Conservation (phyloP, 2,797 vertebrate genomes). For the Acrocephalus scirpaceus region DNA sequence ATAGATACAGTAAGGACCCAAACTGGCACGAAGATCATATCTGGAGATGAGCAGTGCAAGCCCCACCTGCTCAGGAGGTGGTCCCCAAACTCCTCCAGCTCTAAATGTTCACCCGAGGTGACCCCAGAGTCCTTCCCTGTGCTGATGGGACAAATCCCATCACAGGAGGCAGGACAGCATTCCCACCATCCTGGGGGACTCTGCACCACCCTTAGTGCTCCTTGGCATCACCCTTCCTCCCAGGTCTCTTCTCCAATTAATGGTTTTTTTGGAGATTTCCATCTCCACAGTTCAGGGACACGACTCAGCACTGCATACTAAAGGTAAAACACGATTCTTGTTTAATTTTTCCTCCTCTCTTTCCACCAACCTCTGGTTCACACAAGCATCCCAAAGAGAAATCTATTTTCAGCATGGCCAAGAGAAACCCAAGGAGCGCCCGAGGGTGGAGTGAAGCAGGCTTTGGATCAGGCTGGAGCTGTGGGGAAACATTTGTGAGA, state of each 20-base stretch:
- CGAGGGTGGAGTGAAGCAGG: neutral
- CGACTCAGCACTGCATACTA: fast-evolving
- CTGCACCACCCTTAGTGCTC: neutral
- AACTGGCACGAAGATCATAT: neutral
- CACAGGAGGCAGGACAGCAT: fast-evolving
- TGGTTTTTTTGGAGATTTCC: neutral
- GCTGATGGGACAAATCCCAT: too few relatives aligned
- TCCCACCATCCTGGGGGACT: neutral
- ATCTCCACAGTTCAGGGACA: neutral
- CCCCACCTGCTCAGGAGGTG: neutral
- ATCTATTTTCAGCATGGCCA: neutral
- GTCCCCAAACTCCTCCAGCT: neutral
- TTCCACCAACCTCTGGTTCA: neutral
- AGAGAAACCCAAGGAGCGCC: neutral
- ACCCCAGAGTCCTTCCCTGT: neutral
- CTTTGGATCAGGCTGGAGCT: neutral
- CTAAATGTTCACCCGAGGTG: neutral
- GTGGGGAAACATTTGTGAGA: neutral
- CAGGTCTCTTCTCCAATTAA: neutral
- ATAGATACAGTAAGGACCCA: neutral
- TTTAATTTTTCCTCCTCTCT: neutral
- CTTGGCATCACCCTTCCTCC: neutral
- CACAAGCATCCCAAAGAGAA: neutral
- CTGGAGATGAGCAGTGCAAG: neutral
- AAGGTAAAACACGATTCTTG: neutral